Conservation (phyloP, 2,888 invertebrate genomes). For the Hypolimnas misippus region DNA sequence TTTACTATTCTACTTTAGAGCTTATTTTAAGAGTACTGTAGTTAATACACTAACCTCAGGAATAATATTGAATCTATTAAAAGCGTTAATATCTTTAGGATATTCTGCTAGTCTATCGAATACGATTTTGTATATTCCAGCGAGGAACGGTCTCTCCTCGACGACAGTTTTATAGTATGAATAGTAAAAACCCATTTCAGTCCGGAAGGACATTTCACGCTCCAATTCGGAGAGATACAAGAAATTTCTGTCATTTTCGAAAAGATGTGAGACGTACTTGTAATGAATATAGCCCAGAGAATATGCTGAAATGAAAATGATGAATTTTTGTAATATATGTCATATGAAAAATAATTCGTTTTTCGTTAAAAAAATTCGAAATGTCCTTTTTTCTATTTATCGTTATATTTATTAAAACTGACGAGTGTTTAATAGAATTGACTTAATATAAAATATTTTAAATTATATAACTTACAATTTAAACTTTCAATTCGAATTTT, state of each 20-base stretch:
- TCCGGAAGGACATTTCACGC: slow-evolving; percentile 92
- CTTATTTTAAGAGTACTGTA: no score
- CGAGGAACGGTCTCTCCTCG: slow-evolving; percentile 85
- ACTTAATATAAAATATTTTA: not conserved
- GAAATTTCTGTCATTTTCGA: slow-evolving; percentile 93
- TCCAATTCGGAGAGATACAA: slow-evolving; percentile 92
- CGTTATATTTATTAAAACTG: no score
- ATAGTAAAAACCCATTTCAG: slow-evolving; percentile 96
- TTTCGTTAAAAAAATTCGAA: no score
- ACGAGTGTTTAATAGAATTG: no score
- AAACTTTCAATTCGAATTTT: no score
- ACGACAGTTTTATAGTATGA: slow-evolving; percentile 94
- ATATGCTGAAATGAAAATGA: slow-evolving; percentile 73
- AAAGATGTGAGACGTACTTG: slow-evolving; percentile 88
- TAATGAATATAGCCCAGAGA: slow-evolving; percentile 84
- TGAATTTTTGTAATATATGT: no score
- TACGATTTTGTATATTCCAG: slow-evolving; percentile 86
- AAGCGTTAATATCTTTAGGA: slow-evolving; percentile 91
- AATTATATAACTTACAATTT: not conserved
- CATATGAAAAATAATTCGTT: no score
- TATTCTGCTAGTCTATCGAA: slow-evolving; percentile 91
- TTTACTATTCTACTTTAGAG: no score
- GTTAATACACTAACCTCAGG: slow-evolving; percentile 87
- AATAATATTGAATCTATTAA: slow-evolving; percentile 92
- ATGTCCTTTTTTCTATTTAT: no score